These are phyloP conservation scores for Sitta europaea DNA, from an alignment of 2,113 vertebrate genomes.

Conservation along the genomic window DNA sequence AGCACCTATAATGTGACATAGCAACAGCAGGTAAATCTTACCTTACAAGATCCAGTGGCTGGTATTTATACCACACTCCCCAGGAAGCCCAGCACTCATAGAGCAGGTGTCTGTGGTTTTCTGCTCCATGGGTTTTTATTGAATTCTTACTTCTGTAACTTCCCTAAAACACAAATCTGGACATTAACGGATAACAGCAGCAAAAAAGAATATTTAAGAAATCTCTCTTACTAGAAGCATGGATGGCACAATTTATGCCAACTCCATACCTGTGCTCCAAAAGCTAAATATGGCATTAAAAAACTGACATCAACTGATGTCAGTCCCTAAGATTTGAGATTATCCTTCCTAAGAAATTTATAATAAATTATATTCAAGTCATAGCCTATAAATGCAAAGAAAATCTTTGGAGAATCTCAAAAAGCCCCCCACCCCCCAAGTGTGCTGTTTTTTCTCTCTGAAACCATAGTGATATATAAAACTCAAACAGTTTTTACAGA, in stretches of 20 bases:
- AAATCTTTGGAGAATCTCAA: background rate
- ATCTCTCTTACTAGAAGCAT: background rate
- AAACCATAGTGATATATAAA: background rate
- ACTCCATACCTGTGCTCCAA: background rate
- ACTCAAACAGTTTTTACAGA: background rate
- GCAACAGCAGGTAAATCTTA: slow-evolving; percentile 39
- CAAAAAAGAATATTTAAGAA: background rate
- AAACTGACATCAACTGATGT: background rate
- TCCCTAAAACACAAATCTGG: slow-evolving; percentile 76
- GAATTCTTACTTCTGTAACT: slow-evolving; percentile 92
- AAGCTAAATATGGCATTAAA: background rate
- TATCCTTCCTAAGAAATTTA: background rate
- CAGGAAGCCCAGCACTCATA: slow-evolving; percentile 95
- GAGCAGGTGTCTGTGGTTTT: slow-evolving; percentile 90
- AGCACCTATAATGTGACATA: background rate
- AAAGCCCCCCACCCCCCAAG: background rate
- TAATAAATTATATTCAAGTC: background rate
- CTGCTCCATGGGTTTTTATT: slow-evolving; percentile 86
- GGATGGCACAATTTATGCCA: background rate
- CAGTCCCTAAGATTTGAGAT: background rate
- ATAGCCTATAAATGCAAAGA: background rate
- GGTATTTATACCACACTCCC: slow-evolving; percentile 95
- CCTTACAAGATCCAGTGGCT: slow-evolving; percentile 91
- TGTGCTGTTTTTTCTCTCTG: background rate
- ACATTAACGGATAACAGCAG: background rate